Evolutionary conservation across 2,888 invertebrate genomes (phyloP).

Genomic region (Venustoraphidia nigricollis): DNA sequence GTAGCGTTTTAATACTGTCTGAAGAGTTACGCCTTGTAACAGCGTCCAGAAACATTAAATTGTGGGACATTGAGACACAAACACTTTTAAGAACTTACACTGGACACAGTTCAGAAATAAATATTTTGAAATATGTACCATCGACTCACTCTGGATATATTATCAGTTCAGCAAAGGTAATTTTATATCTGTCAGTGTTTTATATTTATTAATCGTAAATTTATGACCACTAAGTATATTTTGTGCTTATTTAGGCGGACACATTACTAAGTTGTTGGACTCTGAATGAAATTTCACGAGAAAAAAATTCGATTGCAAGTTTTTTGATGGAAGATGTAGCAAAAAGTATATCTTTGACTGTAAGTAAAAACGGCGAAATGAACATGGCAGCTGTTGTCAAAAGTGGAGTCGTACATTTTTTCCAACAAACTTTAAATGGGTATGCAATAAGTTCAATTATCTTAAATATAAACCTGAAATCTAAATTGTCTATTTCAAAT

Average conservation of each 20-base stretch:
- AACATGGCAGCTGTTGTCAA: conserved; percentile 43
- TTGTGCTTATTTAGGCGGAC: conserved; percentile 20
- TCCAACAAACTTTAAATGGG: conserved; percentile 63
- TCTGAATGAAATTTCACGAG: conserved; percentile 26
- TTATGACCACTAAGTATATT: too few relatives aligned
- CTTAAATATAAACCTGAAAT: conserved; percentile 3
- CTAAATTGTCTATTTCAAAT: neutral
- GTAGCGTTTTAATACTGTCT: conserved; percentile 43
- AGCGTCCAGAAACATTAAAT: conserved; percentile 33
- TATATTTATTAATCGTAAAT: neutral
- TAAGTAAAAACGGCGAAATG: conserved; percentile 31
- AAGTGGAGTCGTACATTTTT: conserved; percentile 66
- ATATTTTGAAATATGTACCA: conserved; percentile 26
- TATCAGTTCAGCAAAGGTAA: conserved; percentile 30
- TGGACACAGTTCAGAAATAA: conserved; percentile 45
- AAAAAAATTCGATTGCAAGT: conserved; percentile 36
- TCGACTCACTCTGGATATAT: conserved; percentile 23
- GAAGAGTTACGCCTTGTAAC: conserved; percentile 27
- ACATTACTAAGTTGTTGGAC: conserved; percentile 33
- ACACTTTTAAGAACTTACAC: conserved; percentile 43
- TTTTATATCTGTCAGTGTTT: conserved; percentile 4
- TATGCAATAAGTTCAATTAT: conserved; percentile 22
- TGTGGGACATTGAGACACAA: conserved; percentile 45
- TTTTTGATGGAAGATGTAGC: conserved; percentile 57
- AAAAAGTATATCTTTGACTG: conserved; percentile 31